Conservation (phyloP, 2,797 vertebrate genomes). For the Myotis myotis region DNA sequence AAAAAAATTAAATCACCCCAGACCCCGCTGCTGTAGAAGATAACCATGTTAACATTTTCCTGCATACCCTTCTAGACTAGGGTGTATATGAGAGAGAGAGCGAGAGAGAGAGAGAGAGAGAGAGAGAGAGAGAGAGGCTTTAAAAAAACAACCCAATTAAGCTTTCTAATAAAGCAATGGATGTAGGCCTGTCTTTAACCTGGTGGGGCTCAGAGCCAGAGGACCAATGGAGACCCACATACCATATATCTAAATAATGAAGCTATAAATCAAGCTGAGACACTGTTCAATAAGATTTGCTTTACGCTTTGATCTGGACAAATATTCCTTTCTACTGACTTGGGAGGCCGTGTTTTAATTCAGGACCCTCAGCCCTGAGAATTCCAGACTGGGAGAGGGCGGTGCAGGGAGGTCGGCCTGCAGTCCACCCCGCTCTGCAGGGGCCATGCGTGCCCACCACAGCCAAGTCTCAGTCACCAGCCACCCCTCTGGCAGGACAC, state of each 20-base stretch:
- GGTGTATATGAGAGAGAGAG: neutral
- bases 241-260: neutral
- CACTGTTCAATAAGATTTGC: neutral
- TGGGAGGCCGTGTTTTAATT: neutral
- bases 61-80: neutral
- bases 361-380: neutral
- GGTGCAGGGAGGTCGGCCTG: fast-evolving
- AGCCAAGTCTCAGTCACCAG: neutral
- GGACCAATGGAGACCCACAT: neutral
- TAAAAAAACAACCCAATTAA: neutral
- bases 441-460: fast-evolving
- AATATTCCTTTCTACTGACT: neutral
- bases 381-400: neutral
- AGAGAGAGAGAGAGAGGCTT: neutral
- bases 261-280: neutral
- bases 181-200: neutral
- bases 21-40: neutral
- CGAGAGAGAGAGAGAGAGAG: too few species aligned
- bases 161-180: neutral
- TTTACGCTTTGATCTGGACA: slow-evolving; percentile 35
- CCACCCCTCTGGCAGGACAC: neutral
- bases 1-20: neutral
- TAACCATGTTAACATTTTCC: slow-evolving; percentile 16
- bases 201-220: neutral
- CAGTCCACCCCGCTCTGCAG: neutral